Evolutionary conservation across 1,140 invertebrate genomes (phyloP).

Genomic region (Harlomillsia oculata): DNA sequence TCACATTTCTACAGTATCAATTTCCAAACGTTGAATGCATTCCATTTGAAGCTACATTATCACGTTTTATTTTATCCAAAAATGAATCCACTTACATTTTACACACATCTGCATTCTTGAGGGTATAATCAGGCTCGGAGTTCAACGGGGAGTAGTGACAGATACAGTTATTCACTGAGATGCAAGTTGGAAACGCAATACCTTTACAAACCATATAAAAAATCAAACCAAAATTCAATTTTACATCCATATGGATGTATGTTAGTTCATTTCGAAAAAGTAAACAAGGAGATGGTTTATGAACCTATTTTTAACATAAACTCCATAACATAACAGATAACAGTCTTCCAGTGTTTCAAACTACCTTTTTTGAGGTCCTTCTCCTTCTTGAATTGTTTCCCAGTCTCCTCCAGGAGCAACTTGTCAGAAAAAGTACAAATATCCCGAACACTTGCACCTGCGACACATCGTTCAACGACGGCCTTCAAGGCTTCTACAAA

Average conservation of each 20-base stretch:
- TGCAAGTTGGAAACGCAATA: slow-evolving; percentile 96
- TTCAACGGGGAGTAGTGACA: slow-evolving; percentile 95
- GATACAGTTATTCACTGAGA: slow-evolving; percentile 98
- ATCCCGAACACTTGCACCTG: slow-evolving; percentile 76
- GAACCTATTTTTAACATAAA: neutral
- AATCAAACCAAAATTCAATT: no score
- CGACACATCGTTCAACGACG: slow-evolving; percentile 76
- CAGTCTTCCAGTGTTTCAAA: neutral
- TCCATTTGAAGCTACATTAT: no score
- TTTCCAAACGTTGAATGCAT: no score
- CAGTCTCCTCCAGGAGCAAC: slow-evolving; percentile 79
- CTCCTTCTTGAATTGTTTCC: slow-evolving; percentile 95
- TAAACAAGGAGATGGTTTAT: neutral
- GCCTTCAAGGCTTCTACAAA: slow-evolving; percentile 77
- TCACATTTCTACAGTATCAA: no score
- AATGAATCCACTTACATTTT: slow-evolving; percentile 72
- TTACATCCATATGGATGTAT: no score
- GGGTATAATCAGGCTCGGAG: slow-evolving; percentile 75
- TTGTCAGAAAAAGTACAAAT: slow-evolving; percentile 89
- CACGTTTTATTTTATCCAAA: neutral
- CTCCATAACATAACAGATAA: neutral
- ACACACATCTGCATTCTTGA: slow-evolving; percentile 90
- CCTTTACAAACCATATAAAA: slow-evolving; percentile 41
- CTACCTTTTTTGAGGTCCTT: slow-evolving; percentile 91
- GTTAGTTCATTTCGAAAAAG: no score